A percentile compares a stretch with the other conserved stretches of the same genome.
Evolutionary conservation across 2,888 invertebrate genomes (phyloP).

Genomic region (Tachystola acroxantha): DNA sequence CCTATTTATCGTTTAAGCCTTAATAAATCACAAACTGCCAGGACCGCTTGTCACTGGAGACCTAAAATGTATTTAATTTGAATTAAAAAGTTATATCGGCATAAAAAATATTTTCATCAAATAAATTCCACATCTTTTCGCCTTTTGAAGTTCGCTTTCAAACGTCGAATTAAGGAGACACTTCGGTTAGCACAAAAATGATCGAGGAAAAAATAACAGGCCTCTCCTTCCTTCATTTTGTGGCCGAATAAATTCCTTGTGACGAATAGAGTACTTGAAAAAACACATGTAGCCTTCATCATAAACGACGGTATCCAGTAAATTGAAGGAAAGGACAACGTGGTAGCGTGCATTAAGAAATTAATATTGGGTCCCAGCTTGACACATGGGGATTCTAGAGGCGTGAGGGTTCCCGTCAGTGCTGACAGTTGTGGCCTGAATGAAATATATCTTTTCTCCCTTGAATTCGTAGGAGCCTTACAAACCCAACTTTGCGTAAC

Average conservation of each 20-base stretch:
- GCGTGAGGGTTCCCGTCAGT: constrained; percentile 5
- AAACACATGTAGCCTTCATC: constrained; percentile 38
- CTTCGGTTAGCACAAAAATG: neutral
- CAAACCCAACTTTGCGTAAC: neutral
- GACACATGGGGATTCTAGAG: constrained; percentile 25
- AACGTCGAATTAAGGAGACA: neutral
- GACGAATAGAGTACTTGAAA: constrained; percentile 32
- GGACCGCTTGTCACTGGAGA: too few species aligned
- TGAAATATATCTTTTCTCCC: constrained; percentile 3
- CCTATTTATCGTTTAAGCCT: too few species aligned
- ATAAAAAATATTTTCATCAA: too few species aligned
- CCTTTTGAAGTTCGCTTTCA: neutral
- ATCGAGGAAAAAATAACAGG: neutral
- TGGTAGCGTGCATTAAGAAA: constrained; percentile 49
- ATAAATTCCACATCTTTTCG: neutral
- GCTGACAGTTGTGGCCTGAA: constrained; percentile 7
- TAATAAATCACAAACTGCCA: too few species aligned
- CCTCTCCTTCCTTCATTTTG: neutral
- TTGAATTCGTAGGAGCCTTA: neutral
- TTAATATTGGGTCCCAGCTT: constrained; percentile 45
- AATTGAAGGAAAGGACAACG: constrained; percentile 44
- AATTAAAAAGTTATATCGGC: too few species aligned
- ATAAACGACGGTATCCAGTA: constrained; percentile 55
- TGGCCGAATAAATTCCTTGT: constrained; percentile 30
- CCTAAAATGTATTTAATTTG: too few species aligned